Base-by-base conservation (phyloP, 2,888 invertebrate genomes). In the Beris morrisii region DNA sequence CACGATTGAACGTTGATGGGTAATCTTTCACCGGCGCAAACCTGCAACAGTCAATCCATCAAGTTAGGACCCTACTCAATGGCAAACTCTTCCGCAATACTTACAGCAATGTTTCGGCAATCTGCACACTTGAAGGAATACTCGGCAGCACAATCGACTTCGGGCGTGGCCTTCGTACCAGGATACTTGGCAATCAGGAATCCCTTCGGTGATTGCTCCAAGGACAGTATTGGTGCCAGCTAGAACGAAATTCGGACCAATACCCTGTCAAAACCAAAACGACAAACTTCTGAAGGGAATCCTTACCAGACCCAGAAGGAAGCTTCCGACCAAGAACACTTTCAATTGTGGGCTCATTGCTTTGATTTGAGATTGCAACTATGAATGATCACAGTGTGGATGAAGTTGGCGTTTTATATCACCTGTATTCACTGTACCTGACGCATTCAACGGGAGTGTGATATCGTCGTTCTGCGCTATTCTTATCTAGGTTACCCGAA, bases 391-490 rank as follows among this genome's bases (percentile, higher is more conserved):
- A 5, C 13, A 38, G 4, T n/a, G 38, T 32, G 7, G 11, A 48
- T 38, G 22, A 38, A 38, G 15, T 61, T 38, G 38, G 31, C 61
- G 31, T 50, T 61, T 61, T 61, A 61, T 61, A 61, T 61, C 46
- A 50, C 46, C n/a, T 12, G 6, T 31, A 56, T 38, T 38, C 38
- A 53, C n/a, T 9, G 45, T 48, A 22, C 22, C 22, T 59, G 59
- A 48, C 43, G 50, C 50, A 61, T n/a, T 38, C 22, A 4, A 22
- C 61, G 52, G 13, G 43, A 3, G 53, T 31, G 28, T 43, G 13
- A 50, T 50, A 61, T 61, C 61, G 5, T 11, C 50, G 50, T 30
- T 61, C 38, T 61, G 50, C 61, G 61, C 61, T 52, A 61, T 61
- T 61, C 52, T 61, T 61, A 61, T 61, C 61, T 50, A 7, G 38